Evolutionary conservation across 2,113 vertebrate genomes (phyloP).

Genomic region (Cichladusa arquata): DNA sequence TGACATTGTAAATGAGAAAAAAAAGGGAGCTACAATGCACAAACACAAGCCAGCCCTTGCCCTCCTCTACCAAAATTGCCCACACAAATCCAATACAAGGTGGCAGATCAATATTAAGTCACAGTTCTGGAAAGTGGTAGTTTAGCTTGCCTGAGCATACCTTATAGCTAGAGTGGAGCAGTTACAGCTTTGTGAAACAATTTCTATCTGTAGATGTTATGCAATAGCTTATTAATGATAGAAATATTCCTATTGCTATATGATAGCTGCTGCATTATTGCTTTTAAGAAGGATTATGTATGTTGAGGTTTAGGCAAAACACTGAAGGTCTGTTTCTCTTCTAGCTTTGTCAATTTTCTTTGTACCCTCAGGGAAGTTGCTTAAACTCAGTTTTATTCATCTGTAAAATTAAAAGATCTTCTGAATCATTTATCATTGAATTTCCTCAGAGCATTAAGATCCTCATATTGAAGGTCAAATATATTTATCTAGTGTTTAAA

Average conservation of each 20-base stretch:
- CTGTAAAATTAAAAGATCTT: conserved; percentile 8
- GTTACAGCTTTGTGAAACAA: not conserved
- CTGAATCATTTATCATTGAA: not conserved
- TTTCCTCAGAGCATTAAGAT: not conserved
- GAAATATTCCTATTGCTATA: not conserved
- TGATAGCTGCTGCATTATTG: not conserved
- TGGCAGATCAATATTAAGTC: not conserved
- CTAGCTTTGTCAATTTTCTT: not conserved
- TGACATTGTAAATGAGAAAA: not conserved
- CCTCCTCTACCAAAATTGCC: not conserved
- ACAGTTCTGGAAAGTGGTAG: not conserved
- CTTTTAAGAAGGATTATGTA: not conserved
- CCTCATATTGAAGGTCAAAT: not conserved
- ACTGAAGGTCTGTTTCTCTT: not conserved
- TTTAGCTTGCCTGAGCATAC: not conserved
- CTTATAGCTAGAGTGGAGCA: not conserved
- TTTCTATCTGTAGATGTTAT: not conserved
- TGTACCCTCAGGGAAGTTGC: not conserved
- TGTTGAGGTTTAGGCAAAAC: not conserved
- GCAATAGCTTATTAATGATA: not conserved
- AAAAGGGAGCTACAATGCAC: not conserved
- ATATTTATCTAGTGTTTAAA: not conserved
- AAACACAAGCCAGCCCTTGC: not conserved
- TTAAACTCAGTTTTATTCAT: not conserved
- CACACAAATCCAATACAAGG: not conserved